Conservation (phyloP, 2,888 invertebrate species). For the Himalopsyche japonica region DNA sequence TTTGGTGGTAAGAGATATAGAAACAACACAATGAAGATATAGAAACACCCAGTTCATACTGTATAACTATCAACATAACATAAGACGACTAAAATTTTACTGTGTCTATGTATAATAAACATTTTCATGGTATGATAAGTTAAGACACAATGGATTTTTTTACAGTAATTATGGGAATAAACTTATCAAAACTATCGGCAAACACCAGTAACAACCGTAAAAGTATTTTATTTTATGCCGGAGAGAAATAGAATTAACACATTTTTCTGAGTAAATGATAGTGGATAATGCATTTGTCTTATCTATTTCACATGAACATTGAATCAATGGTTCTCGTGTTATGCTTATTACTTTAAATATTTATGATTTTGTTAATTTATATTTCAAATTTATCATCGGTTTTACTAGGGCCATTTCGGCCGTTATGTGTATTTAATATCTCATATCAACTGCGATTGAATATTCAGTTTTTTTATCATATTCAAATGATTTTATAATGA, state of each 20-base stretch:
- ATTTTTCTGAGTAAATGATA: too few species aligned
- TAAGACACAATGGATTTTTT: too few species aligned
- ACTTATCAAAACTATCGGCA: neutral
- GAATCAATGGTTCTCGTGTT: neutral
- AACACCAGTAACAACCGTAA: neutral
- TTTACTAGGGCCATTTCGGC: neutral
- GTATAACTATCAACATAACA: too few species aligned
- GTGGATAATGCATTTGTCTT: neutral
- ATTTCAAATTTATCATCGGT: neutral
- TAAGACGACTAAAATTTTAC: too few species aligned
- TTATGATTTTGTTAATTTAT: neutral
- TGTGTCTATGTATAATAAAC: too few species aligned
- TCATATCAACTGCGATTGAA: neutral
- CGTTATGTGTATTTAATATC: neutral
- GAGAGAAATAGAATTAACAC: too few species aligned
- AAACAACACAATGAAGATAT: too few species aligned
- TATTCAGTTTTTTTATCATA: neutral
- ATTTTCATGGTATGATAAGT: too few species aligned
- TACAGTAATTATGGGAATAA: too few species aligned
- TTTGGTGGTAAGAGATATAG: too few species aligned
- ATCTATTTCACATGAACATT: neutral
- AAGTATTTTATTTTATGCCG: neutral
- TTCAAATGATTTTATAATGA: neutral
- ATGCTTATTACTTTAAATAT: neutral
- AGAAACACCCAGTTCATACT: too few species aligned